Conservation (phyloP, 1,140 invertebrate species). For the Lepidotrigona ventralis region DNA sequence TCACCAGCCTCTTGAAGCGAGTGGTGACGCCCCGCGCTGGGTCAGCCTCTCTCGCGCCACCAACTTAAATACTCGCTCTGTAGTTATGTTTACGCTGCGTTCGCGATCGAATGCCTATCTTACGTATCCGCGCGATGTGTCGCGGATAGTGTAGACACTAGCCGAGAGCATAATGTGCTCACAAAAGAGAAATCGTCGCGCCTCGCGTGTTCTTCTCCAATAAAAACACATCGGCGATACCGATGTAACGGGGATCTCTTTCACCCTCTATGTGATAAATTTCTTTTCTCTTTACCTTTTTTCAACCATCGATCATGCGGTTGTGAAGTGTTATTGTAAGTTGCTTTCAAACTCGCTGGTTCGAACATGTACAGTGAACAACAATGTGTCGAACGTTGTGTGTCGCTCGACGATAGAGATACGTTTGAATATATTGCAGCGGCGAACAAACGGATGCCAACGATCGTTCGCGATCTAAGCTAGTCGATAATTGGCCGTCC, state of each 20-base stretch:
- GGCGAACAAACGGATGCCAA: background rate
- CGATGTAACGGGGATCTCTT: background rate
- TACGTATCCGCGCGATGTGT: conserved; percentile 12
- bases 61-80: conserved; percentile 3
- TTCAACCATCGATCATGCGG: no score
- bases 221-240: background rate
- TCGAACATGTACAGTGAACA: background rate
- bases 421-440: background rate
- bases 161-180: background rate
- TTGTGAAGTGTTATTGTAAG: no score
- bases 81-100: conserved; percentile 65
- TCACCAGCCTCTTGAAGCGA: conserved; percentile 60
- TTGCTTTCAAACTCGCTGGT: no score
- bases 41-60: conserved; percentile 60
- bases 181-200: background rate
- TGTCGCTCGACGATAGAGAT: background rate
- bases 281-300: no score
- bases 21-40: conserved; percentile 66
- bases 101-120: conserved; percentile 46
- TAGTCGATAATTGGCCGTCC: no score
- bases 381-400: background rate
- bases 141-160: background rate
- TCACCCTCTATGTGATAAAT: no score
- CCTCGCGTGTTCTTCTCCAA: no score
- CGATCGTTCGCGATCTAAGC: background rate